Evolutionary conservation across 2,113 vertebrate species (phyloP), one percentile per base, ranked within the genome.

Genomic region (Pangasianodon hypophthalmus): DNA sequence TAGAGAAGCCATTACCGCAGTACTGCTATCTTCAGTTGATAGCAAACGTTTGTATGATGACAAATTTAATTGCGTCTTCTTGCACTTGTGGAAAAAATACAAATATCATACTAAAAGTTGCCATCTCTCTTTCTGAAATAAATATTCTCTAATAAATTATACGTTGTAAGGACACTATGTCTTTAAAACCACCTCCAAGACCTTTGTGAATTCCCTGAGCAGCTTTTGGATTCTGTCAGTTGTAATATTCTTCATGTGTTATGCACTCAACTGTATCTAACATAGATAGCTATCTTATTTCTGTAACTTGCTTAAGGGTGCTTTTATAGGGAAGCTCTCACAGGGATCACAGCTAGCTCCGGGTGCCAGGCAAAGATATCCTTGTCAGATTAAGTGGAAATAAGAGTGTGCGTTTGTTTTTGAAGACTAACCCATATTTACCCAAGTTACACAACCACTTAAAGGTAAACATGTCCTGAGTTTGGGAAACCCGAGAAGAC

Each of bases 371-470:
- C 54, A 60, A 5, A 84, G 10, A 84, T 82, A 82, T 84, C 18
- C 54, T 41, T 60, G 16, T 58, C 16, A 50, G 77, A 75, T 88
- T 82, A 62, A 58, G 69, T 44, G 56, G 50, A n/a, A 84, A 56
- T 71, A 67, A 54, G 89, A 58, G 62, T 19, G 41, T 64, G 82
- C 48, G 64, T 84, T 79, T 88, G 87, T 88, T 90, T 86, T 85
- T 82, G 52, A 88, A 88, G 14, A 7, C 58, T 46, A 87, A 82
- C 86, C 88, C 84, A 37, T 91, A 88, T 91, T 91, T 91, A 88
- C 73, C 69, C 6, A 24, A 86, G 64, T 26, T 81, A 48, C 84
- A 75, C 58, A 81, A 84, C 48, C 71, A 29, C 60, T 44, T 58
- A 73, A 50, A 80, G 29, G 56, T 64, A 90, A 87, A 85, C 69